phyloP scores from a whole-genome alignment of 92 coral and sea anemone species.

The Heliopora coerulea region DNA sequence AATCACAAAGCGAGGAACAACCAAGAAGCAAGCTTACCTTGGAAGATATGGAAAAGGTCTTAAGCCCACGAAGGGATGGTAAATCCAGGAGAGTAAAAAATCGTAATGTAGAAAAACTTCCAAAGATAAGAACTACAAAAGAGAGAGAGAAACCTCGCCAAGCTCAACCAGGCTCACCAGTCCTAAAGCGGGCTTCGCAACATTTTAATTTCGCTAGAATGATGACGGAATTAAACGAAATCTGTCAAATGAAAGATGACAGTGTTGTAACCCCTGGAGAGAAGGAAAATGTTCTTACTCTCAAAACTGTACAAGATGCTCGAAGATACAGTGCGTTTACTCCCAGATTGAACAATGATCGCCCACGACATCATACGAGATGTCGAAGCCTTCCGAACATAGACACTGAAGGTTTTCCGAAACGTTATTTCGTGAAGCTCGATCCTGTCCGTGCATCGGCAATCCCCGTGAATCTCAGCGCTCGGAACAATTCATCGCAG shows the following conservation, averaged over 20 bases:
- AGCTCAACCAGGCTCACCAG: background rate
- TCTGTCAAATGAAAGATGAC: constrained; percentile 7
- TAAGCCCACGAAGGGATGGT: background rate
- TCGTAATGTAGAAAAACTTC: constrained; percentile 17
- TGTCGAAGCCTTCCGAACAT: constrained; percentile 20
- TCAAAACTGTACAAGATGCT: constrained; percentile 10
- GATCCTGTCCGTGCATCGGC: constrained; percentile 31
- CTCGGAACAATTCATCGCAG: constrained; percentile 23
- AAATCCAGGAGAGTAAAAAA: constrained; percentile 1
- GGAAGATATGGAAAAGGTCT: constrained; percentile 14
- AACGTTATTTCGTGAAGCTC: constrained; percentile 25
- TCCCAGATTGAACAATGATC: background rate
- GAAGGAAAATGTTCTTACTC: background rate
- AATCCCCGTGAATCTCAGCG: constrained; percentile 7
- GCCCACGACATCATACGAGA: constrained; percentile 4
- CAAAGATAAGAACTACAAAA: background rate
- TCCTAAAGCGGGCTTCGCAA: constrained; percentile 3
- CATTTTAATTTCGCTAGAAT: constrained; percentile 17
- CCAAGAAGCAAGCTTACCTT: background rate
- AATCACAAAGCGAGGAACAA: no score
- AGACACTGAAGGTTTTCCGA: background rate
- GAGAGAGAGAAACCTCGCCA: background rate
- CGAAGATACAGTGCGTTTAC: constrained; percentile 14
- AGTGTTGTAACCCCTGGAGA: background rate
- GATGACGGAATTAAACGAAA: constrained; percentile 26